Percentiles rank a stretch among this genome's conserved stretches.
Conservation (phyloP, 2,888 invertebrate species). For the Eupithecia tripunctaria region DNA sequence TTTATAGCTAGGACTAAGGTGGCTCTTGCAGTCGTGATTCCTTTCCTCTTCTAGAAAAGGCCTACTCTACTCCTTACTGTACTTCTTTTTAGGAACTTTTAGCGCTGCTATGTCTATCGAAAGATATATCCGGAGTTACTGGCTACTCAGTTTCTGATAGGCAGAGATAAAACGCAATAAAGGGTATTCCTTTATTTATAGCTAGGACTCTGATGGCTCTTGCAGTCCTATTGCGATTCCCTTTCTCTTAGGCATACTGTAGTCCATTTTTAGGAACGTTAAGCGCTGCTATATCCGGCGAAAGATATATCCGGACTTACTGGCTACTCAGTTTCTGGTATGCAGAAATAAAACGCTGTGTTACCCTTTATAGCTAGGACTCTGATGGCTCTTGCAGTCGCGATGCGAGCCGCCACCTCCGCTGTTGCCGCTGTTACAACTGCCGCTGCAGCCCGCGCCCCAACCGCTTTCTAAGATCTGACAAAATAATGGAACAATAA, state of each 20-base stretch:
- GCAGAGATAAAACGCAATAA: not conserved
- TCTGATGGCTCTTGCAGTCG: conserved; percentile 81
- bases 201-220: conserved; percentile 80
- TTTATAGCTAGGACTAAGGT: conserved; percentile 80
- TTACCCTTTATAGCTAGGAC: conserved; percentile 80
- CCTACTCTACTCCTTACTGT: no score
- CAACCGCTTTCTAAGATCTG: conserved; percentile 79
- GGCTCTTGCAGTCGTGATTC: conserved; percentile 76
- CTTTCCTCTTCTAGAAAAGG: no score
- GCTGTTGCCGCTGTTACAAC: conserved; percentile 71
- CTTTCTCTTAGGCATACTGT: no score
- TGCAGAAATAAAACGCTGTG: conserved; percentile 9
- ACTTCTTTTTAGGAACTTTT: no score
- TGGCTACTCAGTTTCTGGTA: not conserved
- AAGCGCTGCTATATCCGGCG: no score
- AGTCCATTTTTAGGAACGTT: no score
- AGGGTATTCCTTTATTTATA: no score
- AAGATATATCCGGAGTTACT: no score
- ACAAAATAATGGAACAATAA: not conserved
- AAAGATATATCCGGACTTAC: no score
- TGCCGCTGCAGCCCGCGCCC: conserved; percentile 82
- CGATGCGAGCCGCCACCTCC: conserved; percentile 75
- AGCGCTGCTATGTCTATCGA: no score
- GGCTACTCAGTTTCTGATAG: not conserved
- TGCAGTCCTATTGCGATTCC: conserved; percentile 72